A percentile compares a stretch with the other conserved stretches of the same genome.
phyloP scores from a whole-genome alignment of 2,113 vertebrate genomes.

The Hydropotes inermis region DNA sequence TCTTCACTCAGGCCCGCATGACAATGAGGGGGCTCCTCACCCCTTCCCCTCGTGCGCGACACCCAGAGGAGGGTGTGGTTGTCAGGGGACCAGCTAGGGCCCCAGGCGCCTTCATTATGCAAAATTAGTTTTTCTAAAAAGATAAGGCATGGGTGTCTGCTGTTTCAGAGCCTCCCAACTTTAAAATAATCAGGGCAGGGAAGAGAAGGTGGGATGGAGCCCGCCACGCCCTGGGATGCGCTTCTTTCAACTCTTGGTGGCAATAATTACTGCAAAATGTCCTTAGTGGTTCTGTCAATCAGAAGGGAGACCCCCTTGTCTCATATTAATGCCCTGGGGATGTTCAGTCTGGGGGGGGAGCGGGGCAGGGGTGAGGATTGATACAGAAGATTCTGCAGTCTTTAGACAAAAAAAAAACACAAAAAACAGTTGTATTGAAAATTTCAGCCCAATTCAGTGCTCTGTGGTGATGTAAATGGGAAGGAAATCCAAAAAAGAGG shows the following conservation, averaged over 20 bases:
- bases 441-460: neutral
- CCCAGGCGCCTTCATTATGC: conserved; percentile 41
- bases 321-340: neutral
- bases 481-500: neutral
- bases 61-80: neutral
- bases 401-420: neutral
- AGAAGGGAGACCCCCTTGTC: conserved; percentile 51
- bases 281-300: conserved; percentile 58
- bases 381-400: neutral
- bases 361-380: rapidly evolving
- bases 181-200: neutral
- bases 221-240: conserved; percentile 50
- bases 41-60: rapidly evolving
- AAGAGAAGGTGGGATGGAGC: conserved; percentile 47
- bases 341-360: rapidly evolving
- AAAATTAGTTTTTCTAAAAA: conserved; percentile 23
- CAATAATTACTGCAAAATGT: conserved; percentile 67
- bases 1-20: neutral
- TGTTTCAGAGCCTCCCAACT: conserved; percentile 32
- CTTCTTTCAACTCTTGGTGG: conserved; percentile 66
- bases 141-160: neutral
- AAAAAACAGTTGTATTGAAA: neutral
- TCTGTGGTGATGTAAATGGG: neutral
- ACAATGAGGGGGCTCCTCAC: neutral
- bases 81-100: conserved; percentile 20